phyloP scores from a whole-genome alignment of 2,888 invertebrate species.

The Platycheirus rosarum region DNA sequence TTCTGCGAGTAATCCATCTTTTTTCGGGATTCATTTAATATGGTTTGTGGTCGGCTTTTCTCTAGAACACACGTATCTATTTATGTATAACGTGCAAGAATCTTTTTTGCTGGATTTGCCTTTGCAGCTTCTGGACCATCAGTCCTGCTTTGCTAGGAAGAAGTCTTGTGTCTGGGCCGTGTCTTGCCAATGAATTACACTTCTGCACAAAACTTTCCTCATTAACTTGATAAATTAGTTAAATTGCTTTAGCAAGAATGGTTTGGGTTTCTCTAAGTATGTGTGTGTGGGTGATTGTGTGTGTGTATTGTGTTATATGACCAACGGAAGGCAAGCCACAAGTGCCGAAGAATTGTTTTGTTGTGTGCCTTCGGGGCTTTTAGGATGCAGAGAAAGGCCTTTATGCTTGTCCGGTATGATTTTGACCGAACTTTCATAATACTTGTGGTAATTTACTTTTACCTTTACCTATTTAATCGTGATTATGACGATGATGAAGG shows the following conservation, averaged over 20 bases:
- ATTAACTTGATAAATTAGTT: constrained; percentile 73
- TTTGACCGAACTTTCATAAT: constrained; percentile 61
- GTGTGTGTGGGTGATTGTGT: constrained; percentile 16
- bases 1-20: constrained; percentile 67
- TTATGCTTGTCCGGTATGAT: constrained; percentile 63
- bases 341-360: constrained; percentile 62
- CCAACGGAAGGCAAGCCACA: constrained; percentile 44
- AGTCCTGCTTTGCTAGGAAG: neutral
- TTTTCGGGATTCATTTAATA: constrained; percentile 68
- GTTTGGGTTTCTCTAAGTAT: neutral
- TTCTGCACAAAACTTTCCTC: constrained; percentile 69
- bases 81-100: constrained; percentile 18
- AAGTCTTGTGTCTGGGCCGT: constrained; percentile 23
- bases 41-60: constrained; percentile 52
- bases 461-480: neutral
- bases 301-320: neutral
- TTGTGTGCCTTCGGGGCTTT: constrained; percentile 41
- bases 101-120: constrained; percentile 24
- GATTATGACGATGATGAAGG: constrained; percentile 46
- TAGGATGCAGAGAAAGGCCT: constrained; percentile 51
- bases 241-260: constrained; percentile 56
- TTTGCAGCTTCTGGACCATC: neutral
- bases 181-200: constrained; percentile 62
- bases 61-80: constrained; percentile 20
- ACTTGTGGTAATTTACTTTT: constrained; percentile 62